A percentile compares a stretch with the other conserved stretches of the same genome.
phyloP scores from a whole-genome alignment of 2,888 invertebrate genomes.

The Rhyacophila evoluta region DNA sequence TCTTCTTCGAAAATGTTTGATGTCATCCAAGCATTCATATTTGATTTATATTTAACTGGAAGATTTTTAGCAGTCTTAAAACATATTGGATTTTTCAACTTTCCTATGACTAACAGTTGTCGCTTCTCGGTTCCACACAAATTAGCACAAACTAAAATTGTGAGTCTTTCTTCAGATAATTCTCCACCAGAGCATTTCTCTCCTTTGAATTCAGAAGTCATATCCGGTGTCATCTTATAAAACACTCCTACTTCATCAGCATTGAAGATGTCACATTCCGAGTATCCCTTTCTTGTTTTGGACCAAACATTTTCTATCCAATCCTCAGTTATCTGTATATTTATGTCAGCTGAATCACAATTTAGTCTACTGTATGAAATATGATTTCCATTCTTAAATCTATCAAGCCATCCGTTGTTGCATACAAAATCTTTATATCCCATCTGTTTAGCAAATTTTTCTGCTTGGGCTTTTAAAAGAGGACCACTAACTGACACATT shows the following conservation, averaged over 20 bases:
- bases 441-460: slow-evolving; percentile 27
- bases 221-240: slow-evolving; percentile 56
- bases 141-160: slow-evolving; percentile 57
- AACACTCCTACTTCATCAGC: slow-evolving; percentile 57
- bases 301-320: too few species aligned
- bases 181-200: slow-evolving; percentile 58
- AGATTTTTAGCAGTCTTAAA: slow-evolving; percentile 54
- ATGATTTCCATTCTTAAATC: slow-evolving; percentile 21
- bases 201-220: slow-evolving; percentile 56
- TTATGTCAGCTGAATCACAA: neutral
- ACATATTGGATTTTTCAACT: slow-evolving; percentile 57
- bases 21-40: slow-evolving; percentile 60
- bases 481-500: neutral
- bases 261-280: slow-evolving; percentile 52
- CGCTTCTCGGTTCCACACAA: slow-evolving; percentile 58
- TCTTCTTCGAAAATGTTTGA: slow-evolving; percentile 1
- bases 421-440: slow-evolving; percentile 8
- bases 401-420: slow-evolving; percentile 28
- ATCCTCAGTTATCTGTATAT: too few species aligned
- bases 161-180: slow-evolving; percentile 58
- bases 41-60: slow-evolving; percentile 57
- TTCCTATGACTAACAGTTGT: slow-evolving; percentile 58
- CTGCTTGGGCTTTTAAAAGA: slow-evolving; percentile 28
- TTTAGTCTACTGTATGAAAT: neutral
- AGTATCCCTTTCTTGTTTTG: neutral